phyloP scores from a whole-genome alignment of 2,888 invertebrate genomes.

The Antheraea yamamai region DNA sequence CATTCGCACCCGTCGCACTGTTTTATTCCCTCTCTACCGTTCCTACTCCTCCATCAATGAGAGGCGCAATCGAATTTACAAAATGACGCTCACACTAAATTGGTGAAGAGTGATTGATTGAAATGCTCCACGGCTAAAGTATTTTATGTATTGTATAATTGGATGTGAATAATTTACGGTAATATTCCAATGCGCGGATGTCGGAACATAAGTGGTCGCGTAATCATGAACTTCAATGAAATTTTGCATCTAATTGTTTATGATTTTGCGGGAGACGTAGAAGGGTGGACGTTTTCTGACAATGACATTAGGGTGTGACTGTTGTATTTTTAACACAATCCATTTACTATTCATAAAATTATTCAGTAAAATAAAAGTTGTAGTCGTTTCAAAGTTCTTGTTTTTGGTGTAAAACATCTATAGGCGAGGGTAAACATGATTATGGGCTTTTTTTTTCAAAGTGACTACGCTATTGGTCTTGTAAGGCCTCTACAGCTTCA shows the following conservation, averaged over 20 bases:
- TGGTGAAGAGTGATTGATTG: conserved; percentile 76
- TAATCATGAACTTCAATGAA: conserved; percentile 25
- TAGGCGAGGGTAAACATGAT: no score
- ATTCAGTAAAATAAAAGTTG: no score
- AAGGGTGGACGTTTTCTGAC: neutral
- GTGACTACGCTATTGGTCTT: no score
- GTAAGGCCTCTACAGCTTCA: no score
- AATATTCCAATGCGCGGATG: conserved; percentile 23
- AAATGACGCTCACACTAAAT: conserved; percentile 75
- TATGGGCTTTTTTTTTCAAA: no score
- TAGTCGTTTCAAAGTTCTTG: no score
- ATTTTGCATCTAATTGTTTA: conserved; percentile 21
- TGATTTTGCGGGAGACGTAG: conserved; percentile 19
- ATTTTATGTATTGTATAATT: conserved; percentile 65
- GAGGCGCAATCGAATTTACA: conserved; percentile 74
- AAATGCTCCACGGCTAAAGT: conserved; percentile 60
- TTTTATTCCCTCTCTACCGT: conserved; percentile 69
- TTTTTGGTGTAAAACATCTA: no score
- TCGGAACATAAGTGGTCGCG: conserved; percentile 20
- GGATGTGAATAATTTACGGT: conserved; percentile 52
- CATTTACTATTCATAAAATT: no score
- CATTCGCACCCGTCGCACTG: conserved; percentile 68
- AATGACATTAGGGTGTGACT: conserved; percentile 4
- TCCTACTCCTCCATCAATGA: conserved; percentile 58
- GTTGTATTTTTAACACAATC: no score